These are phyloP conservation scores for Lepidochrysops patricia DNA, from an alignment of 2,888 invertebrate species.

Conservation along the genomic window DNA sequence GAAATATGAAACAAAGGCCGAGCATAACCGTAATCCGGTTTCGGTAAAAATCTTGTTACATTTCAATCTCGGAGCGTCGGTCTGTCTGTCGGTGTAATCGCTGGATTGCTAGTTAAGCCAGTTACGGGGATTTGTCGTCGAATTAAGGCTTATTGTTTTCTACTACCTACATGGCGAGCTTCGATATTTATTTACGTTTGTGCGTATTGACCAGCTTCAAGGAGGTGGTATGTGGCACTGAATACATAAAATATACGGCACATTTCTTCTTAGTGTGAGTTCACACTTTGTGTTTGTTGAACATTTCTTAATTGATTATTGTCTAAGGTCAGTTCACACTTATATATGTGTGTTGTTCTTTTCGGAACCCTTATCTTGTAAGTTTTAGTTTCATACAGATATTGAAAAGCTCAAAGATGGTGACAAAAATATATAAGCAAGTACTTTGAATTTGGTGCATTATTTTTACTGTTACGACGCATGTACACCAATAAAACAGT, in stretches of 20 bases:
- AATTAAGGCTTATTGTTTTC: slow-evolving; percentile 15
- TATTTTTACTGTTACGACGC: neutral
- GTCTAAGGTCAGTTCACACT: too few species aligned
- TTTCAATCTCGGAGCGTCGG: slow-evolving; percentile 24
- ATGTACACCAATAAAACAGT: neutral
- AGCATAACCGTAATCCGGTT: slow-evolving; percentile 16
- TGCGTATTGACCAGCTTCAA: too few species aligned
- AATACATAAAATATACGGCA: too few species aligned
- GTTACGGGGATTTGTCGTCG: slow-evolving; percentile 16
- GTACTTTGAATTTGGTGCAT: neutral
- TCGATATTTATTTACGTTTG: neutral
- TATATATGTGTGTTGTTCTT: too few species aligned
- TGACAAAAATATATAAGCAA: too few species aligned
- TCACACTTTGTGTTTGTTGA: too few species aligned
- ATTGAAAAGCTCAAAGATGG: too few species aligned
- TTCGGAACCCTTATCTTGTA: too few species aligned
- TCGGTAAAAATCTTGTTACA: slow-evolving; percentile 26
- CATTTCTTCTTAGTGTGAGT: too few species aligned
- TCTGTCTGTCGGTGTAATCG: slow-evolving; percentile 20
- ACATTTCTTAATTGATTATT: too few species aligned
- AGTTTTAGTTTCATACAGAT: too few species aligned
- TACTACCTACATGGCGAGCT: neutral
- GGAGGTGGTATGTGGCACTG: too few species aligned
- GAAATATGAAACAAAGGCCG: slow-evolving; percentile 16
- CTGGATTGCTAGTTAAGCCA: slow-evolving; percentile 26